A percentile compares a stretch with the other conserved stretches of the same genome.
Conservation (phyloP, 2,888 invertebrate genomes). For the Subacronicta megacephala region DNA sequence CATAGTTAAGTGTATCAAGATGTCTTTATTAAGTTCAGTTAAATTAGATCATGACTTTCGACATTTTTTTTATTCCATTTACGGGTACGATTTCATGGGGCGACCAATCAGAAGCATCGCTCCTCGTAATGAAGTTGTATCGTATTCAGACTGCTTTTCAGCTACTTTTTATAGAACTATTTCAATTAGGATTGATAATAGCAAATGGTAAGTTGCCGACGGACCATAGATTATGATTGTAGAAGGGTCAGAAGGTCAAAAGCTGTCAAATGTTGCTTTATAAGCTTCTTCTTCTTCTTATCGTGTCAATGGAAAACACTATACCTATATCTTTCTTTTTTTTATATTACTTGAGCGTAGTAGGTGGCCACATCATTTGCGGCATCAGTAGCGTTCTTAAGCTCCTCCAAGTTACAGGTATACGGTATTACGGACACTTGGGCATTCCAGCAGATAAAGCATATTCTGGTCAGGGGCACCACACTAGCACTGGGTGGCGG, state of each 20-base stretch:
- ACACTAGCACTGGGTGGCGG: too few relatives aligned
- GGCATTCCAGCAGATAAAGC: too few relatives aligned
- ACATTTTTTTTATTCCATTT: slow-evolving; percentile 66
- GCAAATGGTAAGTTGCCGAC: slow-evolving; percentile 70
- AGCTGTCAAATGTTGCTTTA: too few relatives aligned
- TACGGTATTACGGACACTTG: too few relatives aligned
- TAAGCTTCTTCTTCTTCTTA: too few relatives aligned
- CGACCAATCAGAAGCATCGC: slow-evolving; percentile 58
- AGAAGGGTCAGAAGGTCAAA: slow-evolving; percentile 22
- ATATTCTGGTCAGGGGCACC: too few relatives aligned
- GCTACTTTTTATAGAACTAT: slow-evolving; percentile 70
- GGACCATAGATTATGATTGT: slow-evolving; percentile 60
- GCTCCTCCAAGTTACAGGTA: too few relatives aligned
- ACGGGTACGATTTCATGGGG: slow-evolving; percentile 67
- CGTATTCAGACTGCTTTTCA: slow-evolving; percentile 58
- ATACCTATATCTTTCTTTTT: too few relatives aligned
- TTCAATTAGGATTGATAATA: slow-evolving; percentile 81
- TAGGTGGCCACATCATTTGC: too few relatives aligned
- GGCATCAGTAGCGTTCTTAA: too few relatives aligned
- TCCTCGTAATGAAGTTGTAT: slow-evolving; percentile 76
- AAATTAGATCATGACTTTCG: slow-evolving; percentile 75
- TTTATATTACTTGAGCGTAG: too few relatives aligned
- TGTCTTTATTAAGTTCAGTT: slow-evolving; percentile 69
- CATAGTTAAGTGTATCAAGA: slow-evolving; percentile 57
- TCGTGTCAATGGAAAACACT: too few relatives aligned